Percentiles rank a stretch among this genome's conserved stretches.
phyloP scores from a whole-genome alignment of 2,888 invertebrate species.

The Lomographa bimaculata region DNA sequence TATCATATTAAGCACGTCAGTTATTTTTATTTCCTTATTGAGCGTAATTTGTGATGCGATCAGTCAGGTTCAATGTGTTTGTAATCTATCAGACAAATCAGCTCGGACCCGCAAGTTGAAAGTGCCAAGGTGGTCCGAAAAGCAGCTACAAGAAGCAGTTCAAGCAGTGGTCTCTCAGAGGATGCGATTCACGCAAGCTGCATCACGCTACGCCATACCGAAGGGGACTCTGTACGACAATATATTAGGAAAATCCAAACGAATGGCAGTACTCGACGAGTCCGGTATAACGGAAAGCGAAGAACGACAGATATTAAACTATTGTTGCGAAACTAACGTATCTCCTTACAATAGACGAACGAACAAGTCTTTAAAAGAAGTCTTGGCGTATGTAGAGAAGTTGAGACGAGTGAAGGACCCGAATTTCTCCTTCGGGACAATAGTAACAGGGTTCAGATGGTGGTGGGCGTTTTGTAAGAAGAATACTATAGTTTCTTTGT shows the following conservation, averaged over 20 bases:
- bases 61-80: slow-evolving; percentile 46
- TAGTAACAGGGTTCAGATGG: slow-evolving; percentile 90
- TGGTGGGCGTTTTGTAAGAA: slow-evolving; percentile 94
- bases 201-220: slow-evolving; percentile 88
- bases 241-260: slow-evolving; percentile 89
- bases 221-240: slow-evolving; percentile 91
- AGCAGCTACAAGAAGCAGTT: slow-evolving; percentile 89
- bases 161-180: slow-evolving; percentile 89
- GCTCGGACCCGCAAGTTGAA: slow-evolving; percentile 88
- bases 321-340: slow-evolving; percentile 88
- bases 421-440: slow-evolving; percentile 84
- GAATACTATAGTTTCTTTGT: slow-evolving; percentile 87
- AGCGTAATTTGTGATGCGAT: too few species aligned
- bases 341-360: slow-evolving; percentile 89
- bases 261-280: slow-evolving; percentile 89
- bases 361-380: slow-evolving; percentile 85
- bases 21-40: too few species aligned
- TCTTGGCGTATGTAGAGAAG: slow-evolving; percentile 87
- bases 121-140: slow-evolving; percentile 89
- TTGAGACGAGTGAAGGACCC: slow-evolving; percentile 83
- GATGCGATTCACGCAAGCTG: slow-evolving; percentile 91
- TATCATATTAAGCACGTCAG: too few species aligned
- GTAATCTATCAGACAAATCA: slow-evolving; percentile 73
- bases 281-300: slow-evolving; percentile 84
- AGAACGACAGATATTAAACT: slow-evolving; percentile 87